These are phyloP conservation scores for Mormyrus iriodes DNA, from an alignment of 2,113 vertebrate genomes.

Conservation along the genomic window DNA sequence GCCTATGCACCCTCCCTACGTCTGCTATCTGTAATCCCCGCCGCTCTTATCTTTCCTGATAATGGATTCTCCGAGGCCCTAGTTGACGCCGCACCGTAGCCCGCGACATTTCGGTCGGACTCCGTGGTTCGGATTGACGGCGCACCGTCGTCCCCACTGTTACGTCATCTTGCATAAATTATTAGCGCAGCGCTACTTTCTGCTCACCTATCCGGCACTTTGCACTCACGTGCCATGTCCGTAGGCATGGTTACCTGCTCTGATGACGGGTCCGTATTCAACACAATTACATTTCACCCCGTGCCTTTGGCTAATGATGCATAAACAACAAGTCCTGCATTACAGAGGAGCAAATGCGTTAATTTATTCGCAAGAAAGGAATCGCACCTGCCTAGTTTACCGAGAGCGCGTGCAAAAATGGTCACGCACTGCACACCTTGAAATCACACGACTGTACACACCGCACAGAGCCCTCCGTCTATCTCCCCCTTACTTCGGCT, in stretches of 20 bases:
- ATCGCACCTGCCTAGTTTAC: neutral
- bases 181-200: neutral
- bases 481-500: neutral
- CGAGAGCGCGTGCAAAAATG: neutral
- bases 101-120: neutral
- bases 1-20: neutral
- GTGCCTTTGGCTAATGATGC: neutral
- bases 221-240: neutral
- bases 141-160: neutral
- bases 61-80: neutral
- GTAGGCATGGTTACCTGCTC: neutral
- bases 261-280: neutral
- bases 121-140: neutral
- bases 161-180: neutral
- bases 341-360: neutral
- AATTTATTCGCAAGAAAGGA: neutral
- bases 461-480: neutral
- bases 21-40: slow-evolving; percentile 19
- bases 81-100: neutral
- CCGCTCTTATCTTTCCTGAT: slow-evolving; percentile 22
- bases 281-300: slow-evolving; percentile 12
- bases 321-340: neutral
- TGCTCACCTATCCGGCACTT: neutral
- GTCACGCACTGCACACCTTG: neutral
- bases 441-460: neutral